A percentile compares a stretch with the other conserved stretches of the same genome.
Conservation (phyloP, 2,797 vertebrate species). For the Sebastiscus albofasciatus region DNA sequence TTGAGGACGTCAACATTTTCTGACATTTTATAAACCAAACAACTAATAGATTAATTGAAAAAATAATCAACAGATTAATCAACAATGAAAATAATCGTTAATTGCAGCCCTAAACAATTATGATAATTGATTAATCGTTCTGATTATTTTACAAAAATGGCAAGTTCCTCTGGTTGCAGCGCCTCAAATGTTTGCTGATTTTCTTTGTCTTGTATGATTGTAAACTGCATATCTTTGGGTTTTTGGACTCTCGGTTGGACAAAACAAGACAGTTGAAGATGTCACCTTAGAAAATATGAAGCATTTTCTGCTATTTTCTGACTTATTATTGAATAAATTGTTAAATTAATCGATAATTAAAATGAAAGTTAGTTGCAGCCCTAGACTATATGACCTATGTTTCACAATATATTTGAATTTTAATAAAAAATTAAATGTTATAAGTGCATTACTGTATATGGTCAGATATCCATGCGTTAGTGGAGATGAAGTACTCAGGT, state of each 20-base stretch:
- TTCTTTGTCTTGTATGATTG: background rate
- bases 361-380: background rate
- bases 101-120: background rate
- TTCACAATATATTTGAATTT: slow-evolving; percentile 12
- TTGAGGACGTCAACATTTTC: too few species aligned
- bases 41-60: too few species aligned
- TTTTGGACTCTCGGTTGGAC: background rate
- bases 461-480: slow-evolving; percentile 48
- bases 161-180: background rate
- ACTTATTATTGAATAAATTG: background rate
- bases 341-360: background rate
- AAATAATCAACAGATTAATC: too few species aligned
- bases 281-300: background rate
- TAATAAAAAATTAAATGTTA: background rate
- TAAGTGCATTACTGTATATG: slow-evolving; percentile 24
- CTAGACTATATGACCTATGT: background rate
- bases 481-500: slow-evolving; percentile 69
- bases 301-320: background rate
- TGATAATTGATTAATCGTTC: background rate
- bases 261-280: background rate
- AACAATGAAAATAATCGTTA: too few species aligned
- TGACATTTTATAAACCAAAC: too few species aligned
- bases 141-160: background rate
- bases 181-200: background rate
- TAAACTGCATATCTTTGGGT: background rate